phyloP scores from a whole-genome alignment of 2,797 vertebrate species.

The Cuniculus paca region DNA sequence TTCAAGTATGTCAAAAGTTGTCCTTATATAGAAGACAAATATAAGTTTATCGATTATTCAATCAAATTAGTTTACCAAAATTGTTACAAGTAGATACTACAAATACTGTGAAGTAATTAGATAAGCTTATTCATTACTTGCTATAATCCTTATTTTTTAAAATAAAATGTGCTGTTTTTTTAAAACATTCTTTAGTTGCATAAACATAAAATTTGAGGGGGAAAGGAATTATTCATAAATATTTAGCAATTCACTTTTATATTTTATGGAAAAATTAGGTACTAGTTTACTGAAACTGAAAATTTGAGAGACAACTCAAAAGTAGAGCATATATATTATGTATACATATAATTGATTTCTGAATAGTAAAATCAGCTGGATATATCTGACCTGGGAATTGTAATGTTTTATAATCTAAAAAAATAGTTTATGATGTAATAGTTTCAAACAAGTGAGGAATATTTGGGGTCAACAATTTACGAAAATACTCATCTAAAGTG shows the following conservation, averaged over 20 bases:
- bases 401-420: neutral
- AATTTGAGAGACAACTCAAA: neutral
- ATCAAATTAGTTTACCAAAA: constrained; percentile 44
- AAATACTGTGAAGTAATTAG: neutral
- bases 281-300: neutral
- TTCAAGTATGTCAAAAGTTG: neutral
- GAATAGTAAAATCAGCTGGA: neutral
- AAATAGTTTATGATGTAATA: neutral
- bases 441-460: neutral
- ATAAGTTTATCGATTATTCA: neutral
- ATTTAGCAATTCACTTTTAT: neutral
- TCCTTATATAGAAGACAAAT: neutral
- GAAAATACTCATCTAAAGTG: neutral
- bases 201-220: neutral
- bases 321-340: neutral
- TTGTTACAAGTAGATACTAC: neutral
- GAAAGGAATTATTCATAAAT: neutral
- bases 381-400: neutral
- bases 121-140: neutral
- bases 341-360: neutral
- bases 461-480: neutral
- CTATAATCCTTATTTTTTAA: neutral
- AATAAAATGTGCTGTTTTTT: neutral
- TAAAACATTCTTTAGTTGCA: neutral
- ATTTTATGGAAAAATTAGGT: neutral